These are phyloP conservation scores for Chaunax sp. DNA, from an alignment of 2,797 vertebrate genomes.

Conservation along the genomic window DNA sequence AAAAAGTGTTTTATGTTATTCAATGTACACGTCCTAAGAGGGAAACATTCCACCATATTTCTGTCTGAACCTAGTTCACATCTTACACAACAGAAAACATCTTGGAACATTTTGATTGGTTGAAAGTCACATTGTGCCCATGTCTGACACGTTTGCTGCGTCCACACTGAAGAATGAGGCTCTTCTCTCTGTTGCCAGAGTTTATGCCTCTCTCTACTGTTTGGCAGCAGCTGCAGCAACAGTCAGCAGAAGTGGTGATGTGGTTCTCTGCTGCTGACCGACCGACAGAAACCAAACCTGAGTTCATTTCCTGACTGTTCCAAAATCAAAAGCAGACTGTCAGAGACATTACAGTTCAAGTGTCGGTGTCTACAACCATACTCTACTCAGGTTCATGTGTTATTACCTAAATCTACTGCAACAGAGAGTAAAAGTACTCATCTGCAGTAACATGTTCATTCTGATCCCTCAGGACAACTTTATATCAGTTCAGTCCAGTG, in stretches of 20 bases:
- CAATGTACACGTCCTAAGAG: too few relatives aligned
- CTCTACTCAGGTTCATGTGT: too few relatives aligned
- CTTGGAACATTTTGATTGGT: background rate
- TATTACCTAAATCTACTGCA: too few relatives aligned
- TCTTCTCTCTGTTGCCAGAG: slow-evolving; percentile 12
- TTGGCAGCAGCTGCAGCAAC: slow-evolving; percentile 12
- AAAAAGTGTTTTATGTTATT: background rate
- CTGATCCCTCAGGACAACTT: too few relatives aligned
- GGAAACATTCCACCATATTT: too few relatives aligned
- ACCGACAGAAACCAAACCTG: slow-evolving; percentile 3
- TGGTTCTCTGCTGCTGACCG: slow-evolving; percentile 9
- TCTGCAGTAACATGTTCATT: too few relatives aligned
- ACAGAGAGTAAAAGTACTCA: too few relatives aligned
- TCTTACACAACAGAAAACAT: background rate
- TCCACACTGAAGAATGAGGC: slow-evolving; percentile 1
- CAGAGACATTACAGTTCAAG: background rate
- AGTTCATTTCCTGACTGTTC: slow-evolving; percentile 24
- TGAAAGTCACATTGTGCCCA: background rate
- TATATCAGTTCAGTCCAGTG: too few relatives aligned
- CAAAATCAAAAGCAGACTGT: background rate
- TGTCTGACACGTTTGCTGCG: slow-evolving; percentile 9
- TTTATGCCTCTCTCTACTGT: slow-evolving; percentile 14
- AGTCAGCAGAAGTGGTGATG: slow-evolving; percentile 30
- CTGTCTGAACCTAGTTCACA: too few relatives aligned
- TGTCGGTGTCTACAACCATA: too few relatives aligned